Evolutionary conservation across 1,140 invertebrate genomes (phyloP), one percentile per base, ranked within the genome.

Genomic region (Lamellibrachia luymesi): DNA sequence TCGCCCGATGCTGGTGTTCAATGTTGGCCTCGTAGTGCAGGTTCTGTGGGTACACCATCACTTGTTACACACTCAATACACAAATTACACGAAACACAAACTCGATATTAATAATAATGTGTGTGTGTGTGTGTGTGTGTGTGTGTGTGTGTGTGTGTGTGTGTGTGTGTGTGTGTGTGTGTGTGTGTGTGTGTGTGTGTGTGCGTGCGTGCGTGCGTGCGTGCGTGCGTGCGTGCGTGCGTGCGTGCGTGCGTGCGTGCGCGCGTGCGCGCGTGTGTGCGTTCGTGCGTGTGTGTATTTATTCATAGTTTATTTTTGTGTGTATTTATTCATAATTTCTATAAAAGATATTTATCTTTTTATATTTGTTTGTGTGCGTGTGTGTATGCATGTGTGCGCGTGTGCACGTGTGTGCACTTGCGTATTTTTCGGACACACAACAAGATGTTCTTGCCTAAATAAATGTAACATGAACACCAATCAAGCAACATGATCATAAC

Each of bases 1-100:
- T 80, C 38, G 49, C 50, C 25, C 90, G 93, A 90, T 94, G 93
- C n/a, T 90, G 56, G 92, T 94, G 93, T 22, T 93, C 93, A 38
- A 93, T 91, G 50, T 93, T 93, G 10, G 93, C 8, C 50, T 92
- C 52, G 22, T 89, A 27, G 91, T 94, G 64, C 64, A 6, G 4
- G 64, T 80, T 80, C 64, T 80, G 64, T 80, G 25, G 64, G 17
- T 22, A 80, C 17, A 56, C 52, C 52, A 80, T 22, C 64, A 80
- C 64, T 17, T 80, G 25, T 22, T 80, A 80, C 64, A 4, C 17
- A 10, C 13, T 22, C 64, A 80, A 22, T 80, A 80, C 64, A 80
- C 64, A 80, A 10, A 80, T 22, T 17, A 22, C 38, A 38, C 38
- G 38, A 38, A 38, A 38, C 38, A 38, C 38, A 38, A 38, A 38